Conservation (phyloP, 1,140 invertebrate genomes). For the Drosophila prosaltans region DNA sequence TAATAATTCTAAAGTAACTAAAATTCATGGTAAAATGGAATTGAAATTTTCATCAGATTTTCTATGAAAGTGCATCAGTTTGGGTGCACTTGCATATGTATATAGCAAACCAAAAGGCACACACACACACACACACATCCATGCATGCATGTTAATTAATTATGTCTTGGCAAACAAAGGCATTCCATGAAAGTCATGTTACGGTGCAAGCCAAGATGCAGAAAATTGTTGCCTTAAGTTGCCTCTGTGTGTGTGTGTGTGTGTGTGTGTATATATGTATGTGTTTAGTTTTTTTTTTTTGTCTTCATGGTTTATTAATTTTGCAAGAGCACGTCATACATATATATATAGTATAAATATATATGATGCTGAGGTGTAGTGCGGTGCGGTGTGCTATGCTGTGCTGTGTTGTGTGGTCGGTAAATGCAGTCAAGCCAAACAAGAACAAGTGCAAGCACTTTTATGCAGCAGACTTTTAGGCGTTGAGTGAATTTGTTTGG, state of each 20-base stretch:
- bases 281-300: not conserved
- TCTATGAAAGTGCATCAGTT: too few species aligned
- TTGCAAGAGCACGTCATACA: conserved; percentile 4
- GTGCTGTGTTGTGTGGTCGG: not conserved
- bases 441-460: conserved; percentile 9
- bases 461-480: conserved; percentile 20
- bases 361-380: not conserved
- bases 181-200: conserved; percentile 6
- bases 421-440: conserved; percentile 11
- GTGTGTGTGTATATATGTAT: too few species aligned
- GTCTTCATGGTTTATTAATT: conserved; percentile 20
- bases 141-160: conserved; percentile 15
- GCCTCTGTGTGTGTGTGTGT: too few species aligned
- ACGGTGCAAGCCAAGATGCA: not conserved
- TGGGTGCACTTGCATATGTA: too few species aligned
- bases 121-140: too few species aligned
- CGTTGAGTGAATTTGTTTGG: conserved; percentile 17
- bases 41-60: too few species aligned
- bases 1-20: too few species aligned
- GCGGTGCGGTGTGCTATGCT: not conserved
- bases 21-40: too few species aligned
- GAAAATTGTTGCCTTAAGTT: conserved; percentile 14
- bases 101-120: too few species aligned
- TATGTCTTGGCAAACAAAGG: conserved; percentile 16
- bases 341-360: too few species aligned